Evolutionary conservation across 1,140 invertebrate genomes (phyloP), one percentile per base, ranked within the genome.

Genomic region (Pygmarrhopalites habei): DNA sequence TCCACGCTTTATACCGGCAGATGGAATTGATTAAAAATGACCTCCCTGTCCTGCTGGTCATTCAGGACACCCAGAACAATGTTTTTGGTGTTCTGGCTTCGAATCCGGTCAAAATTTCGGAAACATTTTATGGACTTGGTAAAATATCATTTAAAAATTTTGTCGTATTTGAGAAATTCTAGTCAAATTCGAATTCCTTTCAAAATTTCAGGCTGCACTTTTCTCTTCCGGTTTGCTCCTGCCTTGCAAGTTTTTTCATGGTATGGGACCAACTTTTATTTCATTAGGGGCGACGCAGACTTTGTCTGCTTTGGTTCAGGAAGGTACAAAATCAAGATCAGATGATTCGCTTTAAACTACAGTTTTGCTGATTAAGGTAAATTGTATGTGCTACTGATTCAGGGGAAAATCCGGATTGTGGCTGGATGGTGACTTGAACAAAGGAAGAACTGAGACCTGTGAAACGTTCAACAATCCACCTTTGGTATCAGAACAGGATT

Each of bases 191-290:
- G n/a, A n/a, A n/a, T n/a, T n/a, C n/a, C n/a, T n/a, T n/a, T n/a
- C n/a, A n/a, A n/a, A n/a, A n/a, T n/a, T n/a, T 98, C 92, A 17
- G 96, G 96, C 35, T 94, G 98, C 77, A 95, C 93, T 25, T 85
- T 96, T 69, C 82, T 99, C 51, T 97, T 91, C 79, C 87, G 90
- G 23, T 61, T 60, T 26, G 21, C 71, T 35, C 87, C 88, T 43
- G 86, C 85, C 73, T 90, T 93, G 77, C 81, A 63, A 74, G 86
- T 91, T 39, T 99, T 88, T 82, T 86, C 88, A 69, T 99, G 95
- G 96, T 95, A 92, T n/a, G 96, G 96, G 2, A 92, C 97, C 68
- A 99, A 99, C 78, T 84, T 93, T 75, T 99, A 95, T 76, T 98
- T 98, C 73, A 92, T 98, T 70, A 93, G 96, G 77, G 95, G 95